Percentiles rank a stretch among this genome's conserved stretches.
phyloP scores from a whole-genome alignment of 2,113 vertebrate genomes.

The Dascyllus trimaculatus region DNA sequence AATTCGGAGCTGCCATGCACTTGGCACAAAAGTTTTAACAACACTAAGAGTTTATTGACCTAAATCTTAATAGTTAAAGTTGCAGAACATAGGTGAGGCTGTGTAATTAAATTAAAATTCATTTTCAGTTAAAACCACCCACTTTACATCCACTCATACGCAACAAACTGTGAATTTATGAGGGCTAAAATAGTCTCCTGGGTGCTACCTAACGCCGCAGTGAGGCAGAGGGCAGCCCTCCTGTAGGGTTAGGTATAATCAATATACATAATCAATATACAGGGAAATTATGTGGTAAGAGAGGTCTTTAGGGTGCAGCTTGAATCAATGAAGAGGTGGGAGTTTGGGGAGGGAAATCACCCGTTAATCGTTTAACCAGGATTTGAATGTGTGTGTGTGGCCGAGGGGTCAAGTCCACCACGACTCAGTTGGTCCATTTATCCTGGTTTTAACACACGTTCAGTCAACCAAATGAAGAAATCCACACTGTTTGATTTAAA shows the following conservation, averaged over 20 bases:
- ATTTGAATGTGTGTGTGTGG: conserved; percentile 76
- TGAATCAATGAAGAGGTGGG: conserved; percentile 80
- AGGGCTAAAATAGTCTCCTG: conserved; percentile 42
- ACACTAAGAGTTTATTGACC: background rate
- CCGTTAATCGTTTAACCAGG: conserved; percentile 69
- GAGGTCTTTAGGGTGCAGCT: conserved; percentile 75
- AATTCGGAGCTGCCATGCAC: background rate
- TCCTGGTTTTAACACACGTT: background rate
- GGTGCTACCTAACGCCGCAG: conserved; percentile 58
- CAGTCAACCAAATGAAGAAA: conserved; percentile 1
- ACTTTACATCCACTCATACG: no score
- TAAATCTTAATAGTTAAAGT: background rate
- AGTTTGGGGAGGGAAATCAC: conserved; percentile 74
- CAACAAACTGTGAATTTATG: background rate
- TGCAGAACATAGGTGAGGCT: background rate
- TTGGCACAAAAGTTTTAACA: background rate
- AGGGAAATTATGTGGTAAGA: conserved; percentile 83
- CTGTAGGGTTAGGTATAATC: conserved; percentile 78
- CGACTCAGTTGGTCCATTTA: conserved; percentile 30
- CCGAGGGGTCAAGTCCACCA: conserved; percentile 64
- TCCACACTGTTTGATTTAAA: conserved; percentile 2
- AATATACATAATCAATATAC: conserved; percentile 86
- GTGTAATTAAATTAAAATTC: background rate
- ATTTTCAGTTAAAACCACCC: no score
- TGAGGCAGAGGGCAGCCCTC: conserved; percentile 50